phyloP scores from a whole-genome alignment of 2,888 invertebrate species.

The Chironomus riparius region DNA sequence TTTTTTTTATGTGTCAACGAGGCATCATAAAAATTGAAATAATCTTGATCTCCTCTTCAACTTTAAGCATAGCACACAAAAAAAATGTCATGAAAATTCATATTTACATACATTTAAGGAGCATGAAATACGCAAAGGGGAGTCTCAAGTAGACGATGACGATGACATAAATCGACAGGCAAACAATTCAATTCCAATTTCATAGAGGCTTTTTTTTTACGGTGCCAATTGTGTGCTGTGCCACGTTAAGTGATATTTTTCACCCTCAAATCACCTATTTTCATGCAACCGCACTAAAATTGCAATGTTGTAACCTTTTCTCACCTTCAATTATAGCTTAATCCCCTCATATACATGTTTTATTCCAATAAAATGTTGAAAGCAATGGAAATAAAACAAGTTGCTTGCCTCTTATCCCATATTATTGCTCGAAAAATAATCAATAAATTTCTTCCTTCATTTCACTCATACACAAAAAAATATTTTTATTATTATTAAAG shows the following conservation, averaged over 20 bases:
- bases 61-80: no score
- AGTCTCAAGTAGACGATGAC: no score
- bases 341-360: not conserved
- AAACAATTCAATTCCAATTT: no score
- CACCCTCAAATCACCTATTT: no score
- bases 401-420: not conserved
- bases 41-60: constrained; percentile 1
- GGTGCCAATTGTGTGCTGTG: no score
- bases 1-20: constrained; percentile 6
- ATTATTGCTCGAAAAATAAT: not conserved
- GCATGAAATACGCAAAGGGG: no score
- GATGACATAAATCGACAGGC: no score
- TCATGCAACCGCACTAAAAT: no score
- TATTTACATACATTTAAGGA: no score
- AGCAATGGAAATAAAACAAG: not conserved
- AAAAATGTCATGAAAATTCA: no score
- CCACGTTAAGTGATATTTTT: no score
- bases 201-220: no score
- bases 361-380: not conserved
- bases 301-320: not conserved
- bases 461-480: not conserved
- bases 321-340: not conserved
- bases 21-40: constrained; percentile 1
- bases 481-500: not conserved
- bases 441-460: not conserved